Evolutionary conservation across 2,888 invertebrate species (phyloP).

Genomic region (Gymnocheta viridis): DNA sequence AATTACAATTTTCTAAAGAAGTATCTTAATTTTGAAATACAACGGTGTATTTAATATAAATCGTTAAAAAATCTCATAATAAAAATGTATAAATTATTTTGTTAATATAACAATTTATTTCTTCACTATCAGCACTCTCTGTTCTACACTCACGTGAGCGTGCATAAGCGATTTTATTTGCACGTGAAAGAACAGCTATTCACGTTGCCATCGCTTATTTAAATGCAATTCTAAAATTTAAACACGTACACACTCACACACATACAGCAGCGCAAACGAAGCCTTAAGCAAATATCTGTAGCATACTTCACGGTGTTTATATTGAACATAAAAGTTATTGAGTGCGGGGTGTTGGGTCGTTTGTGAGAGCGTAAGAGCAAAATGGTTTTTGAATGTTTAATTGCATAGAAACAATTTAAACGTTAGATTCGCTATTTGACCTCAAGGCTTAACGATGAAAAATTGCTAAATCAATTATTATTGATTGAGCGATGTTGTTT

Average conservation of each 20-base stretch:
- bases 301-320: conserved; percentile 19
- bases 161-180: too few species aligned
- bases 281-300: conserved; percentile 20
- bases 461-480: conserved; percentile 44
- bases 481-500: not conserved
- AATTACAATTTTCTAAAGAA: too few species aligned
- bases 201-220: not conserved
- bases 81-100: too few species aligned
- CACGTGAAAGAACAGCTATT: not conserved
- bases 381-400: conserved; percentile 42
- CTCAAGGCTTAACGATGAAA: conserved; percentile 36
- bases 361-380: not conserved
- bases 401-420: conserved; percentile 45
- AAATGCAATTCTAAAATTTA: not conserved
- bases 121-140: too few species aligned
- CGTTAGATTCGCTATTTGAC: conserved; percentile 36
- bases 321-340: not conserved
- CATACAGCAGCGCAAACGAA: not conserved
- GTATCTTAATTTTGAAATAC: too few species aligned
- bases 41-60: too few species aligned
- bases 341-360: not conserved
- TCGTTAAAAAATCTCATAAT: too few species aligned
- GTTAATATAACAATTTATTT: too few species aligned
- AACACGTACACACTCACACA: not conserved
- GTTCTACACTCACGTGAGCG: too few species aligned